phyloP scores from a whole-genome alignment of 2,113 vertebrate genomes.

The Spea bombifrons region DNA sequence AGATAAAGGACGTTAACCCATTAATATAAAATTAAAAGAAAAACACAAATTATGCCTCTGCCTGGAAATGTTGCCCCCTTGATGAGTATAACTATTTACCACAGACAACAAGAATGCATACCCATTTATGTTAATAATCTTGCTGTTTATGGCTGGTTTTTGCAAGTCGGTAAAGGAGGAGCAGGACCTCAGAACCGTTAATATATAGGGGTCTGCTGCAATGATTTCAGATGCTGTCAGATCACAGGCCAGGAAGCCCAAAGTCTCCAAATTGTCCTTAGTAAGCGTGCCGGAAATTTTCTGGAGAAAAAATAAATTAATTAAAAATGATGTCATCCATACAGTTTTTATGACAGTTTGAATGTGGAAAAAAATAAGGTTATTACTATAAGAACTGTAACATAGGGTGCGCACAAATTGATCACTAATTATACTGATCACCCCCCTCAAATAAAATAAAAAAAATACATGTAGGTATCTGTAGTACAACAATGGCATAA shows the following conservation, averaged over 20 bases:
- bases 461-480: no score
- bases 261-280: conserved; percentile 21
- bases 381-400: no score
- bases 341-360: no score
- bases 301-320: conserved; percentile 25
- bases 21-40: no score
- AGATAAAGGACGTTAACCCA: no score
- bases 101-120: conserved; percentile 16
- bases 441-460: no score
- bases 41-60: no score
- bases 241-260: conserved; percentile 44
- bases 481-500: no score
- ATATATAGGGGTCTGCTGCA: conserved; percentile 28
- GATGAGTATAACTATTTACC: no score
- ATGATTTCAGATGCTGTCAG: conserved; percentile 27
- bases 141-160: conserved; percentile 23
- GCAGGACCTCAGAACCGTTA: conserved; percentile 32
- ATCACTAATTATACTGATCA: neutral
- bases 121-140: conserved; percentile 37
- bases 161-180: conserved; percentile 35
- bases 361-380: no score
- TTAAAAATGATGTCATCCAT: neutral
- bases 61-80: no score
- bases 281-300: conserved; percentile 1
- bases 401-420: no score